These are phyloP conservation scores for Corythornis vintsioides DNA, from an alignment of 2,113 vertebrate species.

Conservation along the genomic window DNA sequence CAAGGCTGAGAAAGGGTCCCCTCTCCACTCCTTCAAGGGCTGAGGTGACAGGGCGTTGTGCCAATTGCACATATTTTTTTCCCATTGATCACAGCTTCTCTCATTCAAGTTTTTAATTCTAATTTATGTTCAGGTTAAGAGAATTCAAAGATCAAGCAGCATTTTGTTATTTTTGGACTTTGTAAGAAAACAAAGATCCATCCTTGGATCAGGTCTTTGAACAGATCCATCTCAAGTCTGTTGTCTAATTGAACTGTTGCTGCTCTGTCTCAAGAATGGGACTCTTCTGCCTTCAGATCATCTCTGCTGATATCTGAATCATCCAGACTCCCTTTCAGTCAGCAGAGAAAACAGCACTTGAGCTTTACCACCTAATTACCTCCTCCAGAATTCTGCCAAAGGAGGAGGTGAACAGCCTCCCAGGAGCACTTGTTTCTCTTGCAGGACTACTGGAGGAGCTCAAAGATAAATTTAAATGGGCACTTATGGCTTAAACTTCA, in stretches of 20 bases:
- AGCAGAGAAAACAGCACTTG: background rate
- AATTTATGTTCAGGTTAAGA: background rate
- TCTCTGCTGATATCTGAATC: background rate
- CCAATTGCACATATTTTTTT: background rate
- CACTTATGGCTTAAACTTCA: background rate
- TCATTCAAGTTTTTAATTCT: background rate
- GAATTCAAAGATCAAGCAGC: background rate
- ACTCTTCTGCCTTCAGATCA: background rate
- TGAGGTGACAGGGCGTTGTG: background rate
- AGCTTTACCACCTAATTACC: background rate
- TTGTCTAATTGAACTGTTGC: background rate
- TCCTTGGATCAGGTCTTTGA: background rate
- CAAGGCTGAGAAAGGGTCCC: background rate
- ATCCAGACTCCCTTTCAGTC: background rate
- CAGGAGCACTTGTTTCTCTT: background rate
- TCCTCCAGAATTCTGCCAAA: background rate
- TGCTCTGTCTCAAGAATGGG: fast-evolving
- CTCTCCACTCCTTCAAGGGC: too few species aligned
- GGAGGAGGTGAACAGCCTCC: background rate
- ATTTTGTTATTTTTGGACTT: background rate
- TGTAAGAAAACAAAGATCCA: background rate
- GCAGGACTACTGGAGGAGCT: background rate
- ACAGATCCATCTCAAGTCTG: background rate
- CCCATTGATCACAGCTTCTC: background rate
- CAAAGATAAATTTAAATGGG: background rate